phyloP scores from a whole-genome alignment of 1,140 invertebrate genomes.

The Tetramorium simillimum region DNA sequence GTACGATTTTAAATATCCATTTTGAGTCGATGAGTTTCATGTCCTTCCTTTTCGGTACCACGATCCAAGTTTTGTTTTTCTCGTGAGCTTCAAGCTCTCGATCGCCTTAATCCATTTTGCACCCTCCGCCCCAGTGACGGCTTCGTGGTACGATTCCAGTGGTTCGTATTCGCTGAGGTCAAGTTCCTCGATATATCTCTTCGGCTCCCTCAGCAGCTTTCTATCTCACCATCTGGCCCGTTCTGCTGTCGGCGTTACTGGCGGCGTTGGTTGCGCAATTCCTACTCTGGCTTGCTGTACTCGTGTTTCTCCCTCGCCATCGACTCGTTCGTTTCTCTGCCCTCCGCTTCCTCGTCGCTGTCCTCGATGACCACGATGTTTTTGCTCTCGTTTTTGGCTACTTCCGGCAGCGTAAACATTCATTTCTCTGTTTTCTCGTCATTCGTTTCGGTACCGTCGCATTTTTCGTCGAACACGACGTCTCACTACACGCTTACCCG shows the following conservation, averaged over 20 bases:
- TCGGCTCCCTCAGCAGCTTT: background rate
- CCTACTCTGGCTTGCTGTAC: no score
- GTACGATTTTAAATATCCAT: background rate
- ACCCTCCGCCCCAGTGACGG: background rate
- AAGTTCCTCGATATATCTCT: background rate
- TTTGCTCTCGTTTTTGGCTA: no score
- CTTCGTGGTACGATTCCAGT: background rate
- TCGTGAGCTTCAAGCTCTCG: background rate
- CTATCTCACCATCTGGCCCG: background rate
- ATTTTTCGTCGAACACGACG: no score
- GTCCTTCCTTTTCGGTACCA: background rate
- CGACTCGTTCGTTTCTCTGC: background rate
- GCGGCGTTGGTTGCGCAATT: no score
- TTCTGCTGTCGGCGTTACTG: no score
- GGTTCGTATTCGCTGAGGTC: background rate
- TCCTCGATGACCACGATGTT: no score
- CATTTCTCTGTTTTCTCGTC: no score
- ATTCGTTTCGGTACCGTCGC: no score
- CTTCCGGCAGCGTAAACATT: no score
- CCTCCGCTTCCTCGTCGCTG: background rate
- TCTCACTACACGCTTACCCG: no score
- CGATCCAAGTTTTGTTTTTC: background rate
- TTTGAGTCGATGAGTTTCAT: slow-evolving; percentile 1
- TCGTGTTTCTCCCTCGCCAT: no score
- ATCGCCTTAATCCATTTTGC: background rate